Percentiles rank a stretch among this genome's conserved stretches.
Evolutionary conservation across 2,888 invertebrate genomes (phyloP).

Genomic region (Hanleya hanleyi): DNA sequence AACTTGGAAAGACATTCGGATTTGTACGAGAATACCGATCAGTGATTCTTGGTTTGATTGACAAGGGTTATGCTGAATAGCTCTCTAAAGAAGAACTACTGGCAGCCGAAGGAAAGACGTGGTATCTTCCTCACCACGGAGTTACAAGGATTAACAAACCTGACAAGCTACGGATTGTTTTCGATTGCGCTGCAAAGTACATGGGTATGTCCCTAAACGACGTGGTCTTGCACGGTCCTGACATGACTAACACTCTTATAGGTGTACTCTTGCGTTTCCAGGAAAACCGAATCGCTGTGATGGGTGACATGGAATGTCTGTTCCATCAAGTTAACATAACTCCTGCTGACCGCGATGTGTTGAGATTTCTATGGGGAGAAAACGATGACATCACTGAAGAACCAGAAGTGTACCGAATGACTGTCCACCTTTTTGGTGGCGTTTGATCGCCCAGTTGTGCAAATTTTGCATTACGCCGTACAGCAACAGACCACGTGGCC

Average conservation of each 20-base stretch:
- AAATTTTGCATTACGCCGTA: neutral
- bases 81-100: neutral
- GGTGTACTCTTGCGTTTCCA: conserved; percentile 32
- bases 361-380: conserved; percentile 22
- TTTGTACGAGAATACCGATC: neutral
- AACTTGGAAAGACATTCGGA: neutral
- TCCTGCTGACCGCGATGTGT: conserved; percentile 20
- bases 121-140: conserved; percentile 22
- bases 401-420: neutral
- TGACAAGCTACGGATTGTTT: conserved; percentile 32
- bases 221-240: conserved; percentile 27
- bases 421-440: neutral
- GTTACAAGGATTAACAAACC: neutral
- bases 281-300: conserved; percentile 23
- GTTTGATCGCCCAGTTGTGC: neutral
- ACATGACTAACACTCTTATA: conserved; percentile 28
- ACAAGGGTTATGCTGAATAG: neutral
- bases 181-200: no score
- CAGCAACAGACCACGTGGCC: no score
- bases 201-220: conserved; percentile 26
- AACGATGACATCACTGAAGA: neutral
- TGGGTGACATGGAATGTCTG: conserved; percentile 33
- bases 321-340: conserved; percentile 29
- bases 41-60: neutral
- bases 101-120: neutral